These are phyloP conservation scores for Myocastor coypus DNA, from an alignment of 2,113 vertebrate genomes.

Conservation along the genomic window DNA sequence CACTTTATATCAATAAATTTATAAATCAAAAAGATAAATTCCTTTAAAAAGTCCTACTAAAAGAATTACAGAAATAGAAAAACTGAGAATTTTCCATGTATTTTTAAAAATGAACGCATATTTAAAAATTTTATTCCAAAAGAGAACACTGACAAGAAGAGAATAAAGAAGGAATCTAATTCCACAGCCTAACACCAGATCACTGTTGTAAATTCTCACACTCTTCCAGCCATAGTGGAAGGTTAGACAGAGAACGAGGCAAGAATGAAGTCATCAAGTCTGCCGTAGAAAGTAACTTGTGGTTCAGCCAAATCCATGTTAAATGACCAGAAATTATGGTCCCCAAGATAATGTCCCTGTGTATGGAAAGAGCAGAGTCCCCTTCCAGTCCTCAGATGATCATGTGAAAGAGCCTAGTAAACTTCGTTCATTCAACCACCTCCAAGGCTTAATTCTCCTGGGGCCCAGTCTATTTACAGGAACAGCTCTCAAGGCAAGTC, in stretches of 20 bases:
- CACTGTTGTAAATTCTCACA: neutral
- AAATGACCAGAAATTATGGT: neutral
- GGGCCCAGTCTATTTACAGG: neutral
- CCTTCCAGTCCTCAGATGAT: neutral
- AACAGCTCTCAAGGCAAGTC: neutral
- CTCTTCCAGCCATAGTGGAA: neutral
- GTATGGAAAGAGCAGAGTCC: neutral
- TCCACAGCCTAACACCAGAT: neutral
- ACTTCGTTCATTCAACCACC: neutral
- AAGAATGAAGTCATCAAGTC: neutral
- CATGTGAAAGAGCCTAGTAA: neutral
- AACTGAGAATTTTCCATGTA: neutral
- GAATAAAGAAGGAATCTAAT: neutral
- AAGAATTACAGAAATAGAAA: neutral
- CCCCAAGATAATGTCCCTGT: neutral
- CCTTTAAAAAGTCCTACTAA: neutral
- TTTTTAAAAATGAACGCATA: neutral
- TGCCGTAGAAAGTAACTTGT: neutral
- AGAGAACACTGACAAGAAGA: neutral
- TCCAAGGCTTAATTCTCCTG: neutral
- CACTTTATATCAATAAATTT: neutral
- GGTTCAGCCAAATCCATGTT: neutral
- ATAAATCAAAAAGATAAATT: neutral
- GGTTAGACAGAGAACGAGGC: fast-evolving
- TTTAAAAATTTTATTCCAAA: neutral